These are phyloP conservation scores for Andrena praecox DNA, from an alignment of 2,888 invertebrate genomes.

Conservation along the genomic window DNA sequence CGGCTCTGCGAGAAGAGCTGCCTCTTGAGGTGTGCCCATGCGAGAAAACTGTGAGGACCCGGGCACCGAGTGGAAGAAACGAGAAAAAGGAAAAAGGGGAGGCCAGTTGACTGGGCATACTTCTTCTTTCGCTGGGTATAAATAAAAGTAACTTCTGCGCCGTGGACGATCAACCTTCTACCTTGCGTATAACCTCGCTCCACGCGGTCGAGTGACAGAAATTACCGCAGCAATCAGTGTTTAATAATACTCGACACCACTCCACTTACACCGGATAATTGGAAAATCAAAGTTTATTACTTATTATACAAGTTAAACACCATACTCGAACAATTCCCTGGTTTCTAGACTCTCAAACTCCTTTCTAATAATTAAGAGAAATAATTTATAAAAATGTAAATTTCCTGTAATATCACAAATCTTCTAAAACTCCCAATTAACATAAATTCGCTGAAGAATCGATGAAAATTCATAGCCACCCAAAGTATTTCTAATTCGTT, in stretches of 20 bases:
- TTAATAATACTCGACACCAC: slow-evolving; percentile 4
- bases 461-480: neutral
- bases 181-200: slow-evolving; percentile 20
- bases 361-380: too few relatives aligned
- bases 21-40: slow-evolving; percentile 78
- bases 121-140: slow-evolving; percentile 56
- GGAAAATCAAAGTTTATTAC: too few relatives aligned
- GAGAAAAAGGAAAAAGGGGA: slow-evolving; percentile 43
- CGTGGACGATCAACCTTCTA: slow-evolving; percentile 41
- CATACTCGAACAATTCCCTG: too few relatives aligned
- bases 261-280: too few relatives aligned
- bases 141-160: slow-evolving; percentile 69
- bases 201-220: slow-evolving; percentile 1
- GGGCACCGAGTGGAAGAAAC: slow-evolving; percentile 52
- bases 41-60: slow-evolving; percentile 75
- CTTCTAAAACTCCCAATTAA: too few relatives aligned
- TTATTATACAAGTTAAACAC: too few relatives aligned
- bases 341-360: too few relatives aligned
- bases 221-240: slow-evolving; percentile 6
- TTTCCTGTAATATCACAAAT: too few relatives aligned
- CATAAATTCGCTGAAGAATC: neutral
- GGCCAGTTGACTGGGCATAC: slow-evolving; percentile 54
- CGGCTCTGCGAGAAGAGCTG: slow-evolving; percentile 51
- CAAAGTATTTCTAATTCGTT: slow-evolving; percentile 6
- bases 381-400: too few relatives aligned